Evolutionary conservation across 2,888 invertebrate species (phyloP), one percentile per base, ranked within the genome.

Genomic region (Tortricodes alternella): DNA sequence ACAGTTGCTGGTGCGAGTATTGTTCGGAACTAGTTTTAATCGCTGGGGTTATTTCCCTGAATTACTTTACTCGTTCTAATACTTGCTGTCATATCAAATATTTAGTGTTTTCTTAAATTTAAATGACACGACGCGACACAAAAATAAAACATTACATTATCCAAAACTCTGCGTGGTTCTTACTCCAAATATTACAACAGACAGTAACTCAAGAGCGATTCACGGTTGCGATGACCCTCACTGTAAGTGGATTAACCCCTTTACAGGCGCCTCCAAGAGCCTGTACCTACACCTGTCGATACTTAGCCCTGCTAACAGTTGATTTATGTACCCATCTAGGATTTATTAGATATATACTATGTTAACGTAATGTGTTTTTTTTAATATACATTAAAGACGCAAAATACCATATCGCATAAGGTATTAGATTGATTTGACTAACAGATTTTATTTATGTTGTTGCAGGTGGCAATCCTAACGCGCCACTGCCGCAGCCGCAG

Each of bases 241-340:
- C 58, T 62, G 66, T 83, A 83, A 84, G 79, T 81, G 84, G 84
- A 83, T 84, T 85, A 85, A 87, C 84, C 85, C 80, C 83, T 85
- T 85, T 83, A 75, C 78, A 75, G 69, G 18, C 71, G 70, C 73
- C 67, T 67, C 71, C 67, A 77, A 76, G 76, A 76, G 70, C 76
- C 44, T 67, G 71, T 70, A 67, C 61, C 62, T 66, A 64, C 65
- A 66, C 65, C 64, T 64, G 67, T 68, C 68, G 66, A 70, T 67
- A 66, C 70, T 70, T 64, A 62, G 65, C 51, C 63, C 58, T 59
- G 59, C 62, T 53, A 65, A 46, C 18, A 44, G 23, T 29, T 32
- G 29, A 37, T 49, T 35, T 41, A 11, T 46, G 34, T 48, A 53
- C 21, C 27, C 19, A 24, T 29, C 29, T 9, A 13, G 1, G 5